phyloP scores from a whole-genome alignment of 2,888 invertebrate genomes.

The Dione vanillae region DNA sequence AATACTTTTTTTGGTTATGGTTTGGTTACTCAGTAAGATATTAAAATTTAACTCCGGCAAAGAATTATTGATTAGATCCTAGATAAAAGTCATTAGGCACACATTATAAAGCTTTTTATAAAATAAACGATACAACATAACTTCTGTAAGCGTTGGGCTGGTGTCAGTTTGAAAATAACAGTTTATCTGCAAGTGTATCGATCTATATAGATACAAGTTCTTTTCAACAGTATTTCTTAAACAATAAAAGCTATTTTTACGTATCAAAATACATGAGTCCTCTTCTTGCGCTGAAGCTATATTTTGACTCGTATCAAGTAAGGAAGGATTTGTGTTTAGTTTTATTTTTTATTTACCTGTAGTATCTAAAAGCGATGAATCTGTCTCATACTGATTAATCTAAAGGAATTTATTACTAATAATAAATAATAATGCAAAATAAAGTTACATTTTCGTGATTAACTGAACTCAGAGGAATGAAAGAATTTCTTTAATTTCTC shows the following conservation, averaged over 20 bases:
- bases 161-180: slow-evolving; percentile 28
- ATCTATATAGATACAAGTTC: background rate
- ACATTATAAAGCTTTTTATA: slow-evolving; percentile 5
- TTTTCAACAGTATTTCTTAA: slow-evolving; percentile 1
- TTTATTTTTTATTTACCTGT: slow-evolving; percentile 46
- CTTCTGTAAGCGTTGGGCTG: slow-evolving; percentile 10
- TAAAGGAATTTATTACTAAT: too few species aligned
- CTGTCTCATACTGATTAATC: background rate
- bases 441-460: too few species aligned
- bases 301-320: background rate
- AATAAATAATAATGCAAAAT: too few species aligned
- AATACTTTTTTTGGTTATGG: background rate
- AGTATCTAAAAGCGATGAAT: slow-evolving; percentile 12
- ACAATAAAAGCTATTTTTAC: background rate
- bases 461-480: too few species aligned
- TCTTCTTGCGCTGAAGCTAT: background rate
- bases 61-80: background rate
- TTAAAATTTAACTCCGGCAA: background rate
- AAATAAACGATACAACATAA: background rate
- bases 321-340: slow-evolving; percentile 16
- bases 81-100: slow-evolving; percentile 9
- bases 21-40: background rate
- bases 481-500: too few species aligned
- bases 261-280: background rate
- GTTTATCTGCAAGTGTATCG: slow-evolving; percentile 14